Evolutionary conservation across 92 coral and sea anemone species (phyloP).

Genomic region (Plumapathes pennacea): DNA sequence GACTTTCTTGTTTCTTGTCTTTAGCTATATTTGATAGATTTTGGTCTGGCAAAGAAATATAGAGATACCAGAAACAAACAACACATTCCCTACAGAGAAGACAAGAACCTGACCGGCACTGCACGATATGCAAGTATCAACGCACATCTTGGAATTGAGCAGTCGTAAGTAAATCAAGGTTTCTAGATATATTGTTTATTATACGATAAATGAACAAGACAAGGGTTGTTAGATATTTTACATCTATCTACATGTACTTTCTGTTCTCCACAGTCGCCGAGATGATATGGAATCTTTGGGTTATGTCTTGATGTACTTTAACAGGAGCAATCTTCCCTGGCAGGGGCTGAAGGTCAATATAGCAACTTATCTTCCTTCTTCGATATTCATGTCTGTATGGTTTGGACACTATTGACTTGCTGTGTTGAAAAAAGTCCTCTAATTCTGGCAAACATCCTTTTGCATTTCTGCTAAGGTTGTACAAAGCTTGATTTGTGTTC

Average conservation of each 20-base stretch:
- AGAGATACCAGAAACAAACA: slow-evolving; percentile 88
- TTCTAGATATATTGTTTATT: neutral
- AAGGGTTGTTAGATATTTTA: neutral
- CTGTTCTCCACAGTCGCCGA: slow-evolving; percentile 56
- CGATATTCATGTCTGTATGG: too few species aligned
- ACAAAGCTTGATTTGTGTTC: too few species aligned
- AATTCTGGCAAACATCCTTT: neutral
- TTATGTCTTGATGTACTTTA: slow-evolving; percentile 95
- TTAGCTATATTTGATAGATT: slow-evolving; percentile 97
- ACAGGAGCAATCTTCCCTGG: slow-evolving; percentile 93
- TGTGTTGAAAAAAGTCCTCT: neutral
- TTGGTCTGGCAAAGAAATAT: slow-evolving; percentile 96
- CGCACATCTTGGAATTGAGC: slow-evolving; percentile 98
- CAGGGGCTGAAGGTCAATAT: slow-evolving; percentile 91
- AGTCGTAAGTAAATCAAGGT: slow-evolving; percentile 70
- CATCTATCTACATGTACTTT: neutral
- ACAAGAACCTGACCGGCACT: slow-evolving; percentile 95
- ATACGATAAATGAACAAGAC: neutral
- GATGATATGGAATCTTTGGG: slow-evolving; percentile 99
- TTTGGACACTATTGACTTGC: neutral
- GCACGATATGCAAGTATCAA: slow-evolving; percentile 99
- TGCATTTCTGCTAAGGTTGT: too few species aligned
- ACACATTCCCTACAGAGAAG: slow-evolving; percentile 95
- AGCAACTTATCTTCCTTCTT: too few species aligned
- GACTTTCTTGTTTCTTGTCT: too few species aligned